Percentiles rank a stretch among this genome's conserved stretches.
These are phyloP conservation scores for Paracyprichromis sp. DNA, from an alignment of 2,113 vertebrate species.

Conservation along the genomic window DNA sequence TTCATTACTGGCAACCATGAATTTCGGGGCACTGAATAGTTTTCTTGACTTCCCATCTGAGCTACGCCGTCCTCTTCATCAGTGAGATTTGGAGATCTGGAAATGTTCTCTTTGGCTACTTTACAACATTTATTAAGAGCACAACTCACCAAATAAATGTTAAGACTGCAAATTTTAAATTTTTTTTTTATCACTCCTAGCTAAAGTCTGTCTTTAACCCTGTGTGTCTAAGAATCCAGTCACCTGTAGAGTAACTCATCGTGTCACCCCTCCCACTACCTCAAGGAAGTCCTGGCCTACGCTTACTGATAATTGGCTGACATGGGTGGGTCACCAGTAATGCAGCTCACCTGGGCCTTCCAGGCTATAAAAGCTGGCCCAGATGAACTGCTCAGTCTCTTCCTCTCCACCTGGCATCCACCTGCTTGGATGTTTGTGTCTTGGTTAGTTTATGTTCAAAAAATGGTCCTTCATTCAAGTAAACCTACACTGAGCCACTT, in stretches of 20 bases:
- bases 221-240: background rate
- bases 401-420: background rate
- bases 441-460: background rate
- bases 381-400: background rate
- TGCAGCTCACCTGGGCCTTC: background rate
- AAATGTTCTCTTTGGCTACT: background rate
- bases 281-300: background rate
- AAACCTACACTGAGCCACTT: background rate
- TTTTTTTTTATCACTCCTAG: background rate
- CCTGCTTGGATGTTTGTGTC: background rate
- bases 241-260: background rate
- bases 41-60: background rate
- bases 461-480: background rate
- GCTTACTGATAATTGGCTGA: background rate
- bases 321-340: background rate
- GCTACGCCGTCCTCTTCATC: background rate
- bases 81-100: background rate
- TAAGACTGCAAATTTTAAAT: rapidly evolving
- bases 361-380: background rate
- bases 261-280: background rate
- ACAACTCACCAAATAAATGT: background rate
- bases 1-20: background rate
- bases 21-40: background rate
- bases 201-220: background rate
- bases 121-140: background rate